A percentile compares a stretch with the other conserved stretches of the same genome.
These are phyloP conservation scores for Folsomia candida DNA, from an alignment of 2,888 invertebrate genomes.

Conservation along the genomic window DNA sequence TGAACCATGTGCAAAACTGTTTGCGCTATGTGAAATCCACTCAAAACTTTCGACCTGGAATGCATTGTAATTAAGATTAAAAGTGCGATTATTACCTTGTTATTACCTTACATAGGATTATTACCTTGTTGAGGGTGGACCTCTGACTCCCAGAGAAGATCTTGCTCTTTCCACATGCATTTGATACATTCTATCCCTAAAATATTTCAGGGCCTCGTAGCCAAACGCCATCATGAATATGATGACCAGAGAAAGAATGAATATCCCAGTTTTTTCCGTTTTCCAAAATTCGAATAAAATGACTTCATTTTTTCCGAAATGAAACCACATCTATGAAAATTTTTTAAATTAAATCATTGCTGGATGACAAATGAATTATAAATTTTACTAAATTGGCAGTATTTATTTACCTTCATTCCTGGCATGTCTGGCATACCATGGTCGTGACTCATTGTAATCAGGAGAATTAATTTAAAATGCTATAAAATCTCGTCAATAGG, in stretches of 20 bases:
- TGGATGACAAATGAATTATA: not conserved
- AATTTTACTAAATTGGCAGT: not conserved
- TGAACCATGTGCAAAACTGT: constrained; percentile 87
- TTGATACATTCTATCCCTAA: constrained; percentile 27
- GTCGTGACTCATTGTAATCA: not conserved
- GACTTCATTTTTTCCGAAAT: constrained; percentile 19
- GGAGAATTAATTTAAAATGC: not conserved
- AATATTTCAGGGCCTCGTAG: constrained; percentile 37
- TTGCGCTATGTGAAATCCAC: constrained; percentile 72
- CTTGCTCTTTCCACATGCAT: not conserved
- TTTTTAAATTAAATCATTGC: not conserved
- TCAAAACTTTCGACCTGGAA: constrained; percentile 26
- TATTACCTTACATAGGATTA: not conserved
- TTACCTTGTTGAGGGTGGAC: constrained; percentile 13
- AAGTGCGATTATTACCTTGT: not conserved
- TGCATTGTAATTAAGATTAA: not conserved
- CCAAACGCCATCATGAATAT: constrained; percentile 31
- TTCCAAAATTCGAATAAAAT: constrained; percentile 36
- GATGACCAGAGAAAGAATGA: constrained; percentile 24
- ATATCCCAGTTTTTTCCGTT: constrained; percentile 20
- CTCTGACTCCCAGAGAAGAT: constrained; percentile 4
- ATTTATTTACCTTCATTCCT: constrained; percentile 3
- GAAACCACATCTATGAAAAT: constrained; percentile 33
- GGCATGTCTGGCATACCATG: not conserved
- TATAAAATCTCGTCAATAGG: not conserved